Conservation (phyloP, 2,888 invertebrate genomes). For the Priocnemis perturbator region DNA sequence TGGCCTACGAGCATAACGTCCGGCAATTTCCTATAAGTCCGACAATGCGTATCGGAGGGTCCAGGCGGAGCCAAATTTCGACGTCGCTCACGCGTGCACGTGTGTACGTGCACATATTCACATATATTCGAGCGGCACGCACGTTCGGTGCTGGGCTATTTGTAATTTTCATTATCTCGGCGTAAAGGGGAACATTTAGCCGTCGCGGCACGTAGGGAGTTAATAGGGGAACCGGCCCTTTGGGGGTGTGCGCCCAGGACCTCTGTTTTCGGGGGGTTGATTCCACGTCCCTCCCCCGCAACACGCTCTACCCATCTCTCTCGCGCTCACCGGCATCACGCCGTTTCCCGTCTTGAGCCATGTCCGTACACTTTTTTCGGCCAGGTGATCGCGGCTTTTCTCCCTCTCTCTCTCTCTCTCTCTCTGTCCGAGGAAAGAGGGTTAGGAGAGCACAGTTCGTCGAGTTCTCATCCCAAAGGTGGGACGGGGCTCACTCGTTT, state of each 20-base stretch:
- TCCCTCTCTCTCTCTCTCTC: no score
- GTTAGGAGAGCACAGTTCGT: no score
- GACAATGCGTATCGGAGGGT: constrained; percentile 19
- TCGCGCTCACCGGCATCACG: not conserved
- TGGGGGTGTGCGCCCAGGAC: constrained; percentile 39
- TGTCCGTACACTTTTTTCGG: not conserved
- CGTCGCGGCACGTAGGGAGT: constrained; percentile 72
- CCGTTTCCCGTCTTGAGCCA: not conserved
- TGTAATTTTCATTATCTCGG: constrained; percentile 75
- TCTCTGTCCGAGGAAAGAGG: no score
- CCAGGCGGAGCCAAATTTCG: constrained; percentile 44
- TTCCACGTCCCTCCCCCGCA: not conserved
- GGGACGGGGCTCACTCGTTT: constrained; percentile 50
- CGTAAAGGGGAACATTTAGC: constrained; percentile 71
- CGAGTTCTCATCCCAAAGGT: no score
- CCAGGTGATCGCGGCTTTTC: no score
- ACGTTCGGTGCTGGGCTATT: constrained; percentile 69
- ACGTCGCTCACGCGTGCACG: constrained; percentile 16
- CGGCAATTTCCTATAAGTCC: constrained; percentile 55
- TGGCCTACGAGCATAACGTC: constrained; percentile 42
- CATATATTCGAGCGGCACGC: constrained; percentile 46
- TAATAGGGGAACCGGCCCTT: constrained; percentile 68
- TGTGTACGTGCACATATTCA: constrained; percentile 20
- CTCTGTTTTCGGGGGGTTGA: constrained; percentile 49
- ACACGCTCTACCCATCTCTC: not conserved